Base-by-base conservation (phyloP, 1,140 invertebrate species). In the Halesus radiatus region DNA sequence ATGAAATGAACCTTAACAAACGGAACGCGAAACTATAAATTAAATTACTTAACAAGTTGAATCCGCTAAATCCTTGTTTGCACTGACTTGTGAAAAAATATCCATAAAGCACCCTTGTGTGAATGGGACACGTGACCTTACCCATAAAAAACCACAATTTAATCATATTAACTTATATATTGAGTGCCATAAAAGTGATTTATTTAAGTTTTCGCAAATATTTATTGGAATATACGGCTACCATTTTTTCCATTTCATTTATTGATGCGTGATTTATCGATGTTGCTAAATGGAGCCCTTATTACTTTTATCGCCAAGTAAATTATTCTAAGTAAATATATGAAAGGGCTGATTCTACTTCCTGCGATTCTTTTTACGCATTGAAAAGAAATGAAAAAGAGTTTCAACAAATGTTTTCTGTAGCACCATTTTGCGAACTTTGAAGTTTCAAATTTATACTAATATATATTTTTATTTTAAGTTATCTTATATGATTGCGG, bases 161-260 rank as follows among this genome's bases (percentile, higher is more conserved):
- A 81, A 81, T 75, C 80, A 70, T 64, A 81, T 81, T 50, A 78
- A 81, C 73, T 37, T 23, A 78, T 62, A 81, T 78, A 81, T 74
- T 64, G 62, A 81, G 52, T 56, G 76, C 80, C 76, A 81, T 81
- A 81, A 78, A 81, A 29, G n/a, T 78, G 80, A 81, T 81, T 81
- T 78, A 81, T 68, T 68, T 32, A 50, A 37, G 64, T 45, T 45
- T 81, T 16, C 16, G 13, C 18, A 5, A 16, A 16, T 45, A 68
- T 50, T 50, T 68, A 68, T 68, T 68, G 64, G 29, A 68, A 68
- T 68, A 37, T 68, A 37, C 32, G 64, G n/a, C n/a, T 18, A 64
- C 32, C 13, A 37, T 68, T 68, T 68, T 68, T 60, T 68, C 50
- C 60, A 26, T 64, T 64, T 68, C 5, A 68, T 68, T 68, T 68